These are phyloP conservation scores for Doryteuthis pealeii DNA, from an alignment of 1,140 invertebrate species.

Conservation along the genomic window DNA sequence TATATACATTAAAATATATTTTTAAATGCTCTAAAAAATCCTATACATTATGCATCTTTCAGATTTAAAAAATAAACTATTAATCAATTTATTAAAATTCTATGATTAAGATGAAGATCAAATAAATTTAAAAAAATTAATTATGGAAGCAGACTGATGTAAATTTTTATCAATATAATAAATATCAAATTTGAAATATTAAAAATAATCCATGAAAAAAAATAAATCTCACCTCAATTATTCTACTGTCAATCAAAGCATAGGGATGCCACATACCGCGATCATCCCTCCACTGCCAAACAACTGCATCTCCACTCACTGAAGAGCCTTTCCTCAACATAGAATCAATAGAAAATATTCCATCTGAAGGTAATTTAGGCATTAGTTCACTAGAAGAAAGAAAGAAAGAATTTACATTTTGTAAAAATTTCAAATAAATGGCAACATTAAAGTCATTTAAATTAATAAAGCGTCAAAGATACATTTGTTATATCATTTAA, in stretches of 20 bases:
- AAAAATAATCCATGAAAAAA: neutral
- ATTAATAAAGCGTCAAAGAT: neutral
- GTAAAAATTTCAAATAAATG: neutral
- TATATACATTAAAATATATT: too few relatives aligned
- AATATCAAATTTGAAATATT: neutral
- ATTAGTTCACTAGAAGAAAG: conserved; percentile 74
- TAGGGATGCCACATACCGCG: conserved; percentile 74
- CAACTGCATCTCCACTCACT: conserved; percentile 63
- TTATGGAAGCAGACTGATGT: too few relatives aligned
- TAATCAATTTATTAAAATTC: too few relatives aligned
- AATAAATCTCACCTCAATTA: conserved; percentile 74
- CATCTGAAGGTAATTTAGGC: conserved; percentile 89
- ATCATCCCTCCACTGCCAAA: conserved; percentile 96
- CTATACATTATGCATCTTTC: too few relatives aligned
- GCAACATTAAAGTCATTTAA: neutral
- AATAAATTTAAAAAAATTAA: too few relatives aligned
- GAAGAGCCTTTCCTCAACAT: conserved; percentile 73
- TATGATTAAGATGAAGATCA: too few relatives aligned
- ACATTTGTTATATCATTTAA: too few relatives aligned
- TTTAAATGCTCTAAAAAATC: too few relatives aligned
- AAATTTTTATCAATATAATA: too few relatives aligned
- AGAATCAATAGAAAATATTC: conserved; percentile 89
- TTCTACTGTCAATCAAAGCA: conserved; percentile 72
- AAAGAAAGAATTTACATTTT: neutral
- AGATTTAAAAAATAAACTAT: too few relatives aligned